Evolutionary conservation across 2,797 vertebrate genomes (phyloP).

Genomic region (Benthosema pterotum): DNA sequence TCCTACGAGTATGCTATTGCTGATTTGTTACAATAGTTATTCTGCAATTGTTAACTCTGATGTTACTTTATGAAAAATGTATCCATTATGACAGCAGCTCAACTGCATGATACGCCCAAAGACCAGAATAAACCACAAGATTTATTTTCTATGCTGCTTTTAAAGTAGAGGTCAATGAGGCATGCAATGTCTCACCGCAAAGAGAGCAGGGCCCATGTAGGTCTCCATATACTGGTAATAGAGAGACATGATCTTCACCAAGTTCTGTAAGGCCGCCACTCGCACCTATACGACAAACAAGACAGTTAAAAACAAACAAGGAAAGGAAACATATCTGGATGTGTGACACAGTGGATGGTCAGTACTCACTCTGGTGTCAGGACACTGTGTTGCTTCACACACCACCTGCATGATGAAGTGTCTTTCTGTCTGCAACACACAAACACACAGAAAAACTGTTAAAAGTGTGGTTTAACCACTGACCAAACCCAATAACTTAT

Average conservation of each 20-base stretch:
- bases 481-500: no score
- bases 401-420: conserved; percentile 99
- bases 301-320: neutral
- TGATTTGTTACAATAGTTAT: no score
- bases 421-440: conserved; percentile 88
- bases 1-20: no score
- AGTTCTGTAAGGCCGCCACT: conserved; percentile 95
- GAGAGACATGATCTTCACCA: conserved; percentile 99
- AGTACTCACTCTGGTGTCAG: conserved; percentile 92
- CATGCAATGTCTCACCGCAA: conserved; percentile 85
- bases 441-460: conserved; percentile 1
- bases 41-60: no score
- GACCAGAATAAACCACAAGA: no score
- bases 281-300: conserved; percentile 82
- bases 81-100: no score
- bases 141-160: no score
- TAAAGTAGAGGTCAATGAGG: no score
- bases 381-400: conserved; percentile 98
- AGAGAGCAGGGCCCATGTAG: conserved; percentile 97
- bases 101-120: no score
- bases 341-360: no score
- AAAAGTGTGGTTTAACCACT: no score
- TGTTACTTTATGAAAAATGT: no score
- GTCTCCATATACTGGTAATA: conserved; percentile 99
- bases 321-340: neutral